Base-by-base conservation (phyloP, 2,888 invertebrate genomes). In the Anthophora plumipes region DNA sequence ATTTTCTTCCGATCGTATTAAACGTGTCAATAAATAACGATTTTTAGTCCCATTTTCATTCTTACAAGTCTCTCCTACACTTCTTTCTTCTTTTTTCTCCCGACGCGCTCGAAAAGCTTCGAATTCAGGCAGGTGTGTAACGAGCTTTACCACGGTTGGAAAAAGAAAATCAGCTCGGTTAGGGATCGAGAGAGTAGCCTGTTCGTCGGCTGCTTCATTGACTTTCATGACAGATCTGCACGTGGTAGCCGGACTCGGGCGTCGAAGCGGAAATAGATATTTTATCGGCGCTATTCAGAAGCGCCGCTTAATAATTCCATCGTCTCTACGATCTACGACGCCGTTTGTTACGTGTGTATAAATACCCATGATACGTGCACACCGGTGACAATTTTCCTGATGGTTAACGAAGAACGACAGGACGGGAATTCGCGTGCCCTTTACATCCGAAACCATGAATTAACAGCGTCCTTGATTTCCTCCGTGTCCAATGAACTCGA, bases 361-460 rank as follows among this genome's bases (percentile, higher is more conserved):
- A 9, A 25, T 41, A 14, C 22, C 6, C 17, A 6, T 14, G 25
- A 8, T 31, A 2, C 2, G 1, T 9, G 17, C 9, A 37, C 4
- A 17, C 12, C 68, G n/a, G 39, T 25, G 64, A 37, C 68, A 60
- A 76, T 87, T 68, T 64, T 46, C 59, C 14, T 22, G 60, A 39
- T 79, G 85, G 87, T 87, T 82, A 82, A 86, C 55, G 61, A 85
- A 80, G 80, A 87, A 74, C 80, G 82, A 78, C 87, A 64, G 6
- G 50, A 14, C 50, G 43, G 8, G 50, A 14, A 43, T 43, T 55
- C 55, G 52, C 31, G 12, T 60, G 72, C 48, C 72, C 83, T 82
- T n/a, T 85, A 68, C 7, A 48, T 66, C 72, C 41, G 55, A 31
- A 41, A 25, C 66, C 43, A 63, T 46, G 70, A 63, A 85, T 82